These are phyloP conservation scores for Heteromurus nitidus DNA, from an alignment of 2,888 invertebrate genomes.

Conservation along the genomic window DNA sequence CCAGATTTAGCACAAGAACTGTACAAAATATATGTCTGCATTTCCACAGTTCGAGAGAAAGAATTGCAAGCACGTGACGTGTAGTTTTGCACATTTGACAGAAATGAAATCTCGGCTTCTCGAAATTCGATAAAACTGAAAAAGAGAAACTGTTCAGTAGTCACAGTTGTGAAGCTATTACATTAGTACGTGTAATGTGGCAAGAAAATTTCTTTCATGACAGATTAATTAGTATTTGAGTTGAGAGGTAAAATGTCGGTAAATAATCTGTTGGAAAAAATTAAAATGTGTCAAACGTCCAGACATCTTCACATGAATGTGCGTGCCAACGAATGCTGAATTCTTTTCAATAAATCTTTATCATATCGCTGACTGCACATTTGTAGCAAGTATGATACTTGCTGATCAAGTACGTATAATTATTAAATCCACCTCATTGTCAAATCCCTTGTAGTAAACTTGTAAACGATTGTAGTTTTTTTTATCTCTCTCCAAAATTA, in stretches of 20 bases:
- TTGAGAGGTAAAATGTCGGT: neutral
- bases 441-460: neutral
- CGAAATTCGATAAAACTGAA: neutral
- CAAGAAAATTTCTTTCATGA: neutral
- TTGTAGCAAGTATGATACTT: neutral
- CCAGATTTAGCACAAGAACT: too few relatives aligned
- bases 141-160: neutral
- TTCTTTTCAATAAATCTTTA: neutral
- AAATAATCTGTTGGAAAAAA: slow-evolving; percentile 1
- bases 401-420: neutral
- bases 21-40: too few relatives aligned
- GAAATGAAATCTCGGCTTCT: neutral
- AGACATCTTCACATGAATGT: too few relatives aligned
- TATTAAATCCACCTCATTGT: neutral
- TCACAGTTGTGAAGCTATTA: neutral
- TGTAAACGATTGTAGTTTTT: neutral
- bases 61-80: too few relatives aligned
- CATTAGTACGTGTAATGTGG: neutral
- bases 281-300: neutral
- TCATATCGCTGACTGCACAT: neutral
- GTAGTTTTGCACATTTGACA: neutral
- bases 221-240: slow-evolving; percentile 3
- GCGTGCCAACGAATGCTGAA: neutral
- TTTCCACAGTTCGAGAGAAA: too few relatives aligned
- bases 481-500: neutral